These are phyloP conservation scores for Ptilorrhoa leucosticta DNA, from an alignment of 2,113 vertebrate genomes.

Conservation along the genomic window DNA sequence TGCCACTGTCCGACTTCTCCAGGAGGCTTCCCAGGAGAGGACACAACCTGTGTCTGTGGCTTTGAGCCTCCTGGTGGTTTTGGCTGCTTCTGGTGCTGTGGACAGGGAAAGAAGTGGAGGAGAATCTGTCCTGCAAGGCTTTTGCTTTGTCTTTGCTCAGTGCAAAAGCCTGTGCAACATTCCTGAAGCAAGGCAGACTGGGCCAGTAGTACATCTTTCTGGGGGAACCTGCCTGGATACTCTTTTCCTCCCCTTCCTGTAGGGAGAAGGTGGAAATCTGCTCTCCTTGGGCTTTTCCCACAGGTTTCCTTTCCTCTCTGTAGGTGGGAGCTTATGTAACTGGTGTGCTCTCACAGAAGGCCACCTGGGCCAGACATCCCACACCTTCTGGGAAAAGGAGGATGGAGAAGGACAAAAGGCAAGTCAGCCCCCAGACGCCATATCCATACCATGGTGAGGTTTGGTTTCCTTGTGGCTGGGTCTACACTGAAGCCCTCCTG, in stretches of 20 bases:
- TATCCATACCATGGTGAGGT: background rate
- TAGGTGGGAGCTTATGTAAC: background rate
- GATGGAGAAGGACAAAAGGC: background rate
- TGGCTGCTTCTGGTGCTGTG: background rate
- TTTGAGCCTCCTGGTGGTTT: background rate
- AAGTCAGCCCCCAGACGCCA: background rate
- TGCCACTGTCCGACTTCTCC: background rate
- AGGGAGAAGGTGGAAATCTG: background rate
- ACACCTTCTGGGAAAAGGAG: background rate
- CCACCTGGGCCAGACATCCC: background rate
- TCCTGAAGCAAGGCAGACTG: background rate
- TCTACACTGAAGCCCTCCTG: background rate
- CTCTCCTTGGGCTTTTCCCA: background rate
- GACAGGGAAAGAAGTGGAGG: background rate
- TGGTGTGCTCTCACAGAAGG: background rate
- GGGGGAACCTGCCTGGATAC: background rate
- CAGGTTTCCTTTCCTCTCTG: background rate
- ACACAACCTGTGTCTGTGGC: background rate
- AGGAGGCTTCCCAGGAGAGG: background rate
- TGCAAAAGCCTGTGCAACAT: background rate
- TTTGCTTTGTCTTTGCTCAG: background rate
- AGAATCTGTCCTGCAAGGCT: background rate
- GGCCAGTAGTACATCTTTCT: accelerated
- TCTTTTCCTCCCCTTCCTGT: background rate
- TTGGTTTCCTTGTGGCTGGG: background rate